phyloP scores from a whole-genome alignment of 2,888 invertebrate species.

The Eurois occulta region DNA sequence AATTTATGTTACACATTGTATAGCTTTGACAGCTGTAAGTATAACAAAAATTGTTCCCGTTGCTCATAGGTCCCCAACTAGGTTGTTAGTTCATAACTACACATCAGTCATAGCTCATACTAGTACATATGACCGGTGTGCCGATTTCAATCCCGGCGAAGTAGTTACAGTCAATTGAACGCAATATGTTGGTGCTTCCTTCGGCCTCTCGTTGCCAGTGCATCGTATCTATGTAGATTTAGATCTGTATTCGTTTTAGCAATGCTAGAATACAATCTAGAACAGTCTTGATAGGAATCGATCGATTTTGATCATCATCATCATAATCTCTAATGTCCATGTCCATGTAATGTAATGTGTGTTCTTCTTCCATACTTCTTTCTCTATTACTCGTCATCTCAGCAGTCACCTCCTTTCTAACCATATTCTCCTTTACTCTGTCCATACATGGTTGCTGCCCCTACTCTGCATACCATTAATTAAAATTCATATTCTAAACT shows the following conservation, averaged over 20 bases:
- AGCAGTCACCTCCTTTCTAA: background rate
- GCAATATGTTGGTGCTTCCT: slow-evolving; percentile 38
- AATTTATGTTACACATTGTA: too few relatives aligned
- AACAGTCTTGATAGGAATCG: background rate
- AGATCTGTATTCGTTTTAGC: background rate
- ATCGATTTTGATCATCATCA: background rate
- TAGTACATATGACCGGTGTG: slow-evolving; percentile 15
- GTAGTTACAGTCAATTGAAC: slow-evolving; percentile 55
- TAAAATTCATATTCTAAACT: background rate
- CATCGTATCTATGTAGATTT: slow-evolving; percentile 1
- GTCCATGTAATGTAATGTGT: too few relatives aligned
- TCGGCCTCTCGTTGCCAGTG: slow-evolving; percentile 15
- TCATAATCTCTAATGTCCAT: too few relatives aligned
- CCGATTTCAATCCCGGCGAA: slow-evolving; percentile 35
- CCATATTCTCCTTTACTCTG: background rate
- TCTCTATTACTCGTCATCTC: background rate
- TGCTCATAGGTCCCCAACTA: slow-evolving; percentile 17
- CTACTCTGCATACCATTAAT: background rate
- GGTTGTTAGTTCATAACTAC: slow-evolving; percentile 19
- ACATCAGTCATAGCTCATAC: slow-evolving; percentile 1
- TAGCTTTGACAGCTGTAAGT: background rate
- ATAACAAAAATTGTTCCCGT: background rate
- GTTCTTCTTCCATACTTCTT: background rate
- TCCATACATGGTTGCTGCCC: background rate
- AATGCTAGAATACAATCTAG: background rate